Percentiles rank a stretch among this genome's conserved stretches.
Conservation (phyloP, 2,113 vertebrate genomes). For the Crocuta crocuta region DNA sequence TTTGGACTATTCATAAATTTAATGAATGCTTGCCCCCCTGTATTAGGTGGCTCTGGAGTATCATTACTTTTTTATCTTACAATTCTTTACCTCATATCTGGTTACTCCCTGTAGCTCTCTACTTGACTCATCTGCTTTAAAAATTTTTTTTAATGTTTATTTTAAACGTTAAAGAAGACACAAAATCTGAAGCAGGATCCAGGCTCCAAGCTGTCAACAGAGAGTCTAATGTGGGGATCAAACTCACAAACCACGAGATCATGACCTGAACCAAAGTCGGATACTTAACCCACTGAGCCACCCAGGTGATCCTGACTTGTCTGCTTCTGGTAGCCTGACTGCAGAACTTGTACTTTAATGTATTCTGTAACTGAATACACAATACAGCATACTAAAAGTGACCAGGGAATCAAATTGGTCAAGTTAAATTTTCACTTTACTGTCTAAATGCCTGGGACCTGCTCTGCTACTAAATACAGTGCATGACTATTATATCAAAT, state of each 20-base stretch:
- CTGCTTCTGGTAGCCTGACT: background rate
- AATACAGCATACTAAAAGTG: background rate
- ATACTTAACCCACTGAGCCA: no score
- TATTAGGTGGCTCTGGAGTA: background rate
- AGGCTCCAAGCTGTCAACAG: no score
- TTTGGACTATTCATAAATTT: background rate
- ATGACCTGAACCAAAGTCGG: no score
- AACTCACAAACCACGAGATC: no score
- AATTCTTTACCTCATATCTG: background rate
- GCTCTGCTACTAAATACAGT: background rate
- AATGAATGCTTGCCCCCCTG: fast-evolving
- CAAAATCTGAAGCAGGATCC: no score
- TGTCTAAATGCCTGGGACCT: background rate
- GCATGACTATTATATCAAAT: background rate
- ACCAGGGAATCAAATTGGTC: background rate
- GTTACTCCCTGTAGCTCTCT: background rate
- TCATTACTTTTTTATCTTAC: background rate
- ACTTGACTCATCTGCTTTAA: background rate
- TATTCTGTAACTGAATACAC: background rate
- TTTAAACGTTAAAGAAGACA: no score
- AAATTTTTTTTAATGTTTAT: no score
- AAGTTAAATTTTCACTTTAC: background rate
- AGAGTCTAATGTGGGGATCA: no score
- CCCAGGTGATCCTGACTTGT: background rate
- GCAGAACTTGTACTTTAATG: background rate